Evolutionary conservation across 2,113 vertebrate genomes (phyloP).

Genomic region (Puntigrus tetrazona): DNA sequence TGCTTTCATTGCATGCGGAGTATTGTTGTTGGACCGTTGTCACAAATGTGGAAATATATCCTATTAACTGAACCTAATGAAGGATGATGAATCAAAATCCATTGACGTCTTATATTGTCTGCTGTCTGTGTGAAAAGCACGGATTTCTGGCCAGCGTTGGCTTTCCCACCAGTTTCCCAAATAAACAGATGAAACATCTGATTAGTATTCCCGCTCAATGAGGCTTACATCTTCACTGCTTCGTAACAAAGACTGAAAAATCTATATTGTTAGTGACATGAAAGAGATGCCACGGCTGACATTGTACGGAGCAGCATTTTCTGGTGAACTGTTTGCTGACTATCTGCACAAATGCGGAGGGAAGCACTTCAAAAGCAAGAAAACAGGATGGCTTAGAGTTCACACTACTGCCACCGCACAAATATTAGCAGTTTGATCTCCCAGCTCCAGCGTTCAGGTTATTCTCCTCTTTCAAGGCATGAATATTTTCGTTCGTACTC

Average conservation of each 20-base stretch:
- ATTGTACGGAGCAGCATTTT: conserved; percentile 1
- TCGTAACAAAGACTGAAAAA: conserved; percentile 21
- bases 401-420: conserved; percentile 10
- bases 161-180: neutral
- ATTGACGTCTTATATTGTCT: neutral
- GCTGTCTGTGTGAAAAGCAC: neutral
- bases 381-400: neutral
- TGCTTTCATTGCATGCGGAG: neutral
- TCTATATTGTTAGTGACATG: conserved; percentile 30
- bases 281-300: conserved; percentile 23
- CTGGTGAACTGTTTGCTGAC: neutral
- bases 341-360: neutral
- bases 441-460: neutral
- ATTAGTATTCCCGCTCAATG: neutral
- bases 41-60: conserved; percentile 3
- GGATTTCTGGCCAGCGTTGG: neutral
- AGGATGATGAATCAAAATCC: neutral
- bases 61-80: neutral
- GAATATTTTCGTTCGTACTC: conserved; percentile 53
- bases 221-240: neutral
- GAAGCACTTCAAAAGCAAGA: conserved; percentile 36
- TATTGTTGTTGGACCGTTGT: neutral
- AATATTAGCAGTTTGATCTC: conserved; percentile 31
- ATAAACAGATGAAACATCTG: neutral
- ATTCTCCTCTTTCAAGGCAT: conserved; percentile 24